Conservation (phyloP, 2,888 invertebrate species). For the Cantharis lateralis region DNA sequence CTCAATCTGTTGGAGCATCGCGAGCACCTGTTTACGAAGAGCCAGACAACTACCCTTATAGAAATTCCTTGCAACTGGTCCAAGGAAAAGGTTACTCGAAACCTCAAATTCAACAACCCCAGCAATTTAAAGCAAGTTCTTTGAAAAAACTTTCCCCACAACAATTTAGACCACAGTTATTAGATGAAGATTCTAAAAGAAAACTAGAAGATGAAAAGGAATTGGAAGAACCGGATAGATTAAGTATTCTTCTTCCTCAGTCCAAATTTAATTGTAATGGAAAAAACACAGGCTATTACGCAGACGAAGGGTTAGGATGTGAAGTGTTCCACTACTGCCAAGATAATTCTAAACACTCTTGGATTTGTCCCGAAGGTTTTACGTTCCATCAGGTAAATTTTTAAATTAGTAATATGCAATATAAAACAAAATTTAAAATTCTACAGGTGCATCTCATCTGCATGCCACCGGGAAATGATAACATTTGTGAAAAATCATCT, state of each 20-base stretch:
- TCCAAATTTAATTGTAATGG: constrained; percentile 82
- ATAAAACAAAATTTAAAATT: neutral
- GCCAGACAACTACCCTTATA: constrained; percentile 38
- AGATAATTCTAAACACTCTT: constrained; percentile 86
- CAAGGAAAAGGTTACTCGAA: constrained; percentile 38
- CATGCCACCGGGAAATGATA: constrained; percentile 89
- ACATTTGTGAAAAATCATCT: constrained; percentile 86
- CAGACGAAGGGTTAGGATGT: constrained; percentile 85
- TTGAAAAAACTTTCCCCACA: neutral
- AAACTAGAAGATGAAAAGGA: constrained; percentile 65
- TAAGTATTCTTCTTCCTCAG: constrained; percentile 76
- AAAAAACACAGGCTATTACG: constrained; percentile 88
- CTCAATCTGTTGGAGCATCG: constrained; percentile 35
- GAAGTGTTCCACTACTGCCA: constrained; percentile 95
- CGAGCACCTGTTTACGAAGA: constrained; percentile 37
- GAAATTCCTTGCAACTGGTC: constrained; percentile 40
- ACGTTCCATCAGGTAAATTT: constrained; percentile 77
- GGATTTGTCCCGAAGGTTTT: constrained; percentile 92
- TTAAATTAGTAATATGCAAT: neutral
- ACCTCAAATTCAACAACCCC: constrained; percentile 23
- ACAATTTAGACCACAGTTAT: constrained; percentile 23
- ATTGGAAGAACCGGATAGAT: constrained; percentile 84
- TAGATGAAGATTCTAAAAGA: constrained; percentile 42
- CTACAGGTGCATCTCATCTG: constrained; percentile 86
- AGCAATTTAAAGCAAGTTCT: constrained; percentile 17